Conservation (phyloP, 2,797 vertebrate genomes). For the Moxostoma hubbsi region DNA sequence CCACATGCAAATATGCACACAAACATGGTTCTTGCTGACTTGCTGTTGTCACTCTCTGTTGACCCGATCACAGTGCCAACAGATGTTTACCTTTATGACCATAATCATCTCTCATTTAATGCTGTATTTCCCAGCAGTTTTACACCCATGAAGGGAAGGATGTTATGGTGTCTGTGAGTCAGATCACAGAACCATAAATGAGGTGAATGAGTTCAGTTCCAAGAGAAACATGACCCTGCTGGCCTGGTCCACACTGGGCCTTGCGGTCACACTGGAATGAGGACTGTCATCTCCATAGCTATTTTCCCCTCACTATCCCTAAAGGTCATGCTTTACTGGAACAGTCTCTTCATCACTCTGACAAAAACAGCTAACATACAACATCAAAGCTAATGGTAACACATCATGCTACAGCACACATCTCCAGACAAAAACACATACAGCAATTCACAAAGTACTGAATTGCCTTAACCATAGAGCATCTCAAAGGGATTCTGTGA, state of each 20-base stretch:
- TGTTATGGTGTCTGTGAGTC: conserved; percentile 14
- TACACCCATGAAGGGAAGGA: neutral
- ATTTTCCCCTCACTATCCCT: conserved; percentile 46
- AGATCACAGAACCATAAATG: neutral
- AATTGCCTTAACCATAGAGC: neutral
- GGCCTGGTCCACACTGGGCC: conserved; percentile 34
- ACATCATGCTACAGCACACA: conserved; percentile 7
- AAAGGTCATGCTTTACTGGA: conserved; percentile 49
- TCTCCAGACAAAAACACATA: conserved; percentile 17
- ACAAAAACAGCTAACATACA: conserved; percentile 2
- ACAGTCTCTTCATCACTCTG: conserved; percentile 17
- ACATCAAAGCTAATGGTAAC: conserved; percentile 30
- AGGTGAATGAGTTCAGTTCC: conserved; percentile 44
- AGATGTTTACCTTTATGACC: conserved; percentile 8
- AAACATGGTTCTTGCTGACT: conserved; percentile 3
- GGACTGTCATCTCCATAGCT: conserved; percentile 54
- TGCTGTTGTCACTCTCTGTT: neutral
- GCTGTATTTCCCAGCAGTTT: neutral
- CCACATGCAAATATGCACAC: neutral
- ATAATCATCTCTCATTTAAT: conserved; percentile 1
- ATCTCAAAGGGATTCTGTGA: conserved; percentile 11
- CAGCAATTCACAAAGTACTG: neutral
- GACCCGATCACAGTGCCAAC: neutral
- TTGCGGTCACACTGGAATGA: conserved; percentile 58
- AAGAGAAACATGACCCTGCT: conserved; percentile 7